Percentiles rank a stretch among this genome's conserved stretches.
Conservation (phyloP, 2,113 vertebrate genomes). For the Mormyrus lacerda region DNA sequence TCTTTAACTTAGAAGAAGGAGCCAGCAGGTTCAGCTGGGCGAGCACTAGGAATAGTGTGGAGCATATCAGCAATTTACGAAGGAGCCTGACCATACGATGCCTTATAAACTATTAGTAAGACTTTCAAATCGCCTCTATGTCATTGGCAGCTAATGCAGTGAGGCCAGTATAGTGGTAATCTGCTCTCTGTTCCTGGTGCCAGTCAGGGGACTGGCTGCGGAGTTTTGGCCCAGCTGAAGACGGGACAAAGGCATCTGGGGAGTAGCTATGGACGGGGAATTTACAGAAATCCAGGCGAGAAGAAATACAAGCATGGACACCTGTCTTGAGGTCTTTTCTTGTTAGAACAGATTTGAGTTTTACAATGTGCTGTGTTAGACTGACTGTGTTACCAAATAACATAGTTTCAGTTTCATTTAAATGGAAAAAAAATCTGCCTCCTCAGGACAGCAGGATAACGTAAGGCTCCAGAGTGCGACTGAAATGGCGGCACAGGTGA, state of each 20-base stretch:
- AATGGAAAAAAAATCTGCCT: not conserved
- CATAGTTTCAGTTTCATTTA: not conserved
- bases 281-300: not conserved
- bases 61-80: not conserved
- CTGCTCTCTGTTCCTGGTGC: not conserved
- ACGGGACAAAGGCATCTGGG: not conserved
- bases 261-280: not conserved
- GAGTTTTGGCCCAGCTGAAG: not conserved
- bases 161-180: not conserved
- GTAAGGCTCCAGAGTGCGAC: not conserved
- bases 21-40: not conserved
- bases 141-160: not conserved
- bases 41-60: not conserved
- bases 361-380: not conserved
- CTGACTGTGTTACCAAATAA: too few relatives aligned
- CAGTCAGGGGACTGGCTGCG: not conserved
- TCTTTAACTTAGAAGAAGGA: not conserved
- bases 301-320: not conserved
- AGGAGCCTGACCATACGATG: not conserved
- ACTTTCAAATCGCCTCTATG: not conserved
- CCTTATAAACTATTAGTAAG: not conserved
- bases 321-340: not conserved
- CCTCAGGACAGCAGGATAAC: not conserved
- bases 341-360: not conserved
- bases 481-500: not conserved